Base-by-base conservation (phyloP, 2,888 invertebrate genomes). In the Andricus quercusramuli region DNA sequence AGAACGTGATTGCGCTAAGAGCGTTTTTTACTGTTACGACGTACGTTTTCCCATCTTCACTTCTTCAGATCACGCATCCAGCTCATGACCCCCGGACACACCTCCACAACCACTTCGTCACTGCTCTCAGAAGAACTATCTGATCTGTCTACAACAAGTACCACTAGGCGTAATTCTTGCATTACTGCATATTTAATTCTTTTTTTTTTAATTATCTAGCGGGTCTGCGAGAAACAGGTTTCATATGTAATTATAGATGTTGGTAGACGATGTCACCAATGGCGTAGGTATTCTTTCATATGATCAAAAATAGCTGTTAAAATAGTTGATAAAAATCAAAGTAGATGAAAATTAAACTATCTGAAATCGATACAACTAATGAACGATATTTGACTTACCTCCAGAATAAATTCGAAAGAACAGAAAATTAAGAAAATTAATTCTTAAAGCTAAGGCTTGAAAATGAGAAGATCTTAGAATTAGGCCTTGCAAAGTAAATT, bases 21-120 rank as follows among this genome's bases (percentile, higher is more conserved):
- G 6, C 29, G 47, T 70, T 70, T 70, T 70, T 70, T 70, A 70
- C 70, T 70, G 29, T 70, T 51, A 70, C 29, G 70, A 70, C n/a
- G 13, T 20, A 51, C 51, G 29, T 70, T 70, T 44, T 47, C 47
- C 47, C 37, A 51, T 17, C 70, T 51, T 70, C 51, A 70, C 29
- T 70, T 70, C 51, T 29, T 51, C 25, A 70, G 70, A 70, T 70
- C 51, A 70, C 25, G 70, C 70, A 51, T 70, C 25, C 15, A 70
- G 25, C 29, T 70, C 51, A 51, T 70, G 70, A 70, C 29, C 51
- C 51, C 70, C 9, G 29, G 70, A 51, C 70, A 70, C 70, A 70
- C 70, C 70, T 70, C 51, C 70, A n/a, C 25, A 51, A 29, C 70
- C n/a, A 70, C 70, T 70, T 51, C 51, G 70, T 70, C 70, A 32